phyloP scores from a whole-genome alignment of 2,888 invertebrate species.

The Polyommatus iphigenia region DNA sequence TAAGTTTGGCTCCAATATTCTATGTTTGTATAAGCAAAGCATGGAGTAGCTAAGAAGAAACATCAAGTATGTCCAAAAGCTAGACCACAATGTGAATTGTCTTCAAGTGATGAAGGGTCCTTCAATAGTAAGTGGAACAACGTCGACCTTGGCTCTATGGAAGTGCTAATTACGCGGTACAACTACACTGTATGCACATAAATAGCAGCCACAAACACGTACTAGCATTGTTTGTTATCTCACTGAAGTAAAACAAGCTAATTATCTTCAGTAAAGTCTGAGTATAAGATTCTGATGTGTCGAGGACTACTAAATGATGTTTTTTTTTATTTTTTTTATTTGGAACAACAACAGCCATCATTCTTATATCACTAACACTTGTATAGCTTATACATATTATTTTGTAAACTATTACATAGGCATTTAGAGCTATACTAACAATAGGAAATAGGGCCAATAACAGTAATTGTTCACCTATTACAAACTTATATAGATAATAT shows the following conservation, averaged over 20 bases:
- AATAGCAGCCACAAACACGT: slow-evolving; percentile 32
- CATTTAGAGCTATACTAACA: too few species aligned
- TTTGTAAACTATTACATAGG: too few species aligned
- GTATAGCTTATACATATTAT: too few species aligned
- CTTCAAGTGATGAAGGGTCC: background rate
- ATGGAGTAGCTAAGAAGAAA: too few species aligned
- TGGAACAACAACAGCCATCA: too few species aligned
- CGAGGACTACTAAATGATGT: background rate
- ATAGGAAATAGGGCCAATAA: too few species aligned
- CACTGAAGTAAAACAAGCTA: slow-evolving; percentile 1
- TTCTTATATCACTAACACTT: too few species aligned
- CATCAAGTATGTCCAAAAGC: background rate
- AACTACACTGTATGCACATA: slow-evolving; percentile 34
- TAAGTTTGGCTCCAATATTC: too few species aligned
- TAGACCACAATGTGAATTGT: background rate
- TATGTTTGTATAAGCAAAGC: background rate
- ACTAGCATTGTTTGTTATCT: slow-evolving; percentile 16
- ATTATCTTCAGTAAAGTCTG: background rate
- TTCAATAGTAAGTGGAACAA: slow-evolving; percentile 24
- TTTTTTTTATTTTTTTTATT: too few species aligned
- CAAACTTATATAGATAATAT: too few species aligned
- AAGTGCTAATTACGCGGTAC: slow-evolving; percentile 40
- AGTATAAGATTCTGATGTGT: background rate
- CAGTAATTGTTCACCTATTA: too few species aligned
- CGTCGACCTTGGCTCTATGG: slow-evolving; percentile 31